These are phyloP conservation scores for Cataglyphis hispanica DNA, from an alignment of 1,140 invertebrate genomes.

Conservation along the genomic window DNA sequence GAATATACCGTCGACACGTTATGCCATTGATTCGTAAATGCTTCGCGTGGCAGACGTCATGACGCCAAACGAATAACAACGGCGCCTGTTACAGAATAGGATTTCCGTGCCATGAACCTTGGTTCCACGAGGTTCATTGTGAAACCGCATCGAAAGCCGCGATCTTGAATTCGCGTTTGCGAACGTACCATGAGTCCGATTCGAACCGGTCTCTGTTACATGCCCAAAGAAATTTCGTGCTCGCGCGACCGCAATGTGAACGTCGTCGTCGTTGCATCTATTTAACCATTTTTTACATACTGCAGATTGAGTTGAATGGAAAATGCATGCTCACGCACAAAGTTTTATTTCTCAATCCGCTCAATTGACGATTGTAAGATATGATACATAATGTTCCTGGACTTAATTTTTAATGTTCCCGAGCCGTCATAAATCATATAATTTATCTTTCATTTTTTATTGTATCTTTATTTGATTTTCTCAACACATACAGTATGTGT, in stretches of 20 bases:
- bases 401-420: not conserved
- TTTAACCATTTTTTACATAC: conserved; percentile 18
- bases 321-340: not conserved
- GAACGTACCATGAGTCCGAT: not conserved
- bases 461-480: not conserved
- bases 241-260: not conserved
- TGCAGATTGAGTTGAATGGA: not conserved
- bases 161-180: conserved; percentile 15
- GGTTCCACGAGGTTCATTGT: conserved; percentile 2
- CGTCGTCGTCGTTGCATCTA: conserved; percentile 12
- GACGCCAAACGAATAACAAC: not conserved
- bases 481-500: not conserved
- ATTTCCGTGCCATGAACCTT: conserved; percentile 2
- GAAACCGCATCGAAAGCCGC: not conserved
- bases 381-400: not conserved
- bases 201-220: conserved; percentile 8
- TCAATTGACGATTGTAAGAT: not conserved
- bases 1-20: not conserved
- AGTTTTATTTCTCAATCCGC: not conserved
- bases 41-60: not conserved
- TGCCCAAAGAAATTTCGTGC: conserved; percentile 29
- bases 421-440: no score
- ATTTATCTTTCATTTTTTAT: not conserved
- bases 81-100: not conserved
- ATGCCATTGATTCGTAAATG: not conserved